Evolutionary conservation across 1,140 invertebrate species (phyloP).

Genomic region (Oscheius sp.): DNA sequence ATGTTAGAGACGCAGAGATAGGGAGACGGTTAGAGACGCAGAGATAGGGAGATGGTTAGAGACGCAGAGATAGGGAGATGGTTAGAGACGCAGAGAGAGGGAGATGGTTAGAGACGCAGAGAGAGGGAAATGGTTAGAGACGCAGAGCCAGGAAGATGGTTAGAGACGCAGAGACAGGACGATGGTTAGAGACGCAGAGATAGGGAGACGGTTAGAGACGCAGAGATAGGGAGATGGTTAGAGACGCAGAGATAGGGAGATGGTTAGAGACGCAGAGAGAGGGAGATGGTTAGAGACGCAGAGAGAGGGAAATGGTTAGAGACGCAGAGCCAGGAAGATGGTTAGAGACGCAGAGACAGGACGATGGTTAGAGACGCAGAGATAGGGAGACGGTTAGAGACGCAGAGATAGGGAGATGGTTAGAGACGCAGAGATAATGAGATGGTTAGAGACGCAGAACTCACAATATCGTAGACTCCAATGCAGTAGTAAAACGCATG

Average conservation of each 20-base stretch:
- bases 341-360: background rate
- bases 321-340: background rate
- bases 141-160: background rate
- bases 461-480: slow-evolving; percentile 30
- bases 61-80: background rate
- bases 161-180: too few relatives aligned
- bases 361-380: too few relatives aligned
- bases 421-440: background rate
- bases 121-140: too few relatives aligned
- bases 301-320: background rate
- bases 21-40: background rate
- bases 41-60: too few relatives aligned
- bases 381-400: too few relatives aligned
- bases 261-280: background rate
- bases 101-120: background rate
- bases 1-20: too few relatives aligned
- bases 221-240: background rate
- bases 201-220: too few relatives aligned
- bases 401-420: background rate
- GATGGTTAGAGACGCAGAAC: background rate
- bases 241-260: background rate
- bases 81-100: too few relatives aligned
- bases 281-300: too few relatives aligned
- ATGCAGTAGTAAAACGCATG: slow-evolving; percentile 25
- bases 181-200: background rate